Base-by-base conservation (phyloP, 2,888 invertebrate genomes). In the Scaeva pyrastri region DNA sequence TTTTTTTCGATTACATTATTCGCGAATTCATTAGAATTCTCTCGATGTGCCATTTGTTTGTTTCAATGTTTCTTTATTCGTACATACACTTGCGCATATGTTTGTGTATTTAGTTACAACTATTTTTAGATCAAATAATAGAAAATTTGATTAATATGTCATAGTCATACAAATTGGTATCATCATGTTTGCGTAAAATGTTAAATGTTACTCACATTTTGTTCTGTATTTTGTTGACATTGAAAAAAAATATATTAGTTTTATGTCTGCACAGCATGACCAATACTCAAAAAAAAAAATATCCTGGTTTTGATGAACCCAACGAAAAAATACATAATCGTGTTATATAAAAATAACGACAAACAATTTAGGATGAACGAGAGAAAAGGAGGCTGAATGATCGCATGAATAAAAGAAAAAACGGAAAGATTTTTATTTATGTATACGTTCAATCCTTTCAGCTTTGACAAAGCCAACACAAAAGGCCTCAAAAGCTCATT, bases 281-380 rank as follows among this genome's bases (percentile, higher is more conserved):
- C 2, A 26, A n/a, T n/a, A 56, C n/a, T n/a, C 26, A 2, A 36
- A 36, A 56, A 23, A 52, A 14, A 12, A 43, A 2, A 43, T 12
- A 43, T 12, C 14, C 11, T 12, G 14, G 4, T 12, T 12, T 12
- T 4, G n/a, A 43, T 43, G 14, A 10, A 19, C 10, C 10, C 31
- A 10, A 64, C 12, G 21, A 64, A 64, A 64, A 58, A 58, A 45
- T 14, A 56, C 16, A 45, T 45, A 48, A 64, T 64, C 45, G 16
- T 26, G 64, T 64, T 64, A 64, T 64, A 45, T 64, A 48, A 48
- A 48, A 45, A 41, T 23, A 43, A 62, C 23, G 43, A 45, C 62
- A n/a, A 45, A 43, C 8, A 26, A 62, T 23, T 41, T 60, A n/a
- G 39, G 21, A 14, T 41, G 52, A n/a, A 19, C 7, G 23, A 23